Conservation (phyloP, 2,888 invertebrate species). For the Pharmacophagus antenor region DNA sequence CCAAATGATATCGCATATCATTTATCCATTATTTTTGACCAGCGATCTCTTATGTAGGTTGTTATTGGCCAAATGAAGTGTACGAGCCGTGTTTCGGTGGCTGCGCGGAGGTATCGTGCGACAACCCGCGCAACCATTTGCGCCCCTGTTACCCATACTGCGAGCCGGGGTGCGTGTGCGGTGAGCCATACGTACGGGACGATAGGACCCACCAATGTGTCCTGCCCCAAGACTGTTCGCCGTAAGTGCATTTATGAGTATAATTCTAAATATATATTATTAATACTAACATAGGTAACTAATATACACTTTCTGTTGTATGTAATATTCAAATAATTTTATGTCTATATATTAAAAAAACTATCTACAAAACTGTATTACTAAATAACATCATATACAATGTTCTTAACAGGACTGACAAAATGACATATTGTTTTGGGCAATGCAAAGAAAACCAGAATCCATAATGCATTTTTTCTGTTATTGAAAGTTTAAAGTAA, state of each 20-base stretch:
- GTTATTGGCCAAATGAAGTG: conserved; percentile 70
- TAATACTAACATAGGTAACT: neutral
- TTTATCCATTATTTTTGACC: too few species aligned
- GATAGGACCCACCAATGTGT: conserved; percentile 74
- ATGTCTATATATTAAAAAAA: too few species aligned
- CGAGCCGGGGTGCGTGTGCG: conserved; percentile 73
- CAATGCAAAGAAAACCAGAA: too few species aligned
- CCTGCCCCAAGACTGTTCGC: conserved; percentile 70
- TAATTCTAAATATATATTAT: neutral
- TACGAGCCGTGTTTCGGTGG: conserved; percentile 75
- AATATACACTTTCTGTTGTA: too few species aligned
- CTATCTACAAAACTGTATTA: too few species aligned
- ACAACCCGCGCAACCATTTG: conserved; percentile 72
- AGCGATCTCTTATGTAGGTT: conserved; percentile 48
- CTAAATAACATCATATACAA: too few species aligned
- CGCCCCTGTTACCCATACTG: conserved; percentile 76
- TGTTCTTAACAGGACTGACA: too few species aligned
- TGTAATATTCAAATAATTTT: too few species aligned
- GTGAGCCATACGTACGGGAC: conserved; percentile 70
- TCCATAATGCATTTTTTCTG: too few species aligned
- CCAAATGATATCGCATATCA: too few species aligned
- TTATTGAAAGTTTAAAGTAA: too few species aligned
- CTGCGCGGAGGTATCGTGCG: conserved; percentile 72
- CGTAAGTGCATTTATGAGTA: conserved; percentile 48
- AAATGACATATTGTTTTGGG: too few species aligned